Base-by-base conservation (phyloP, 2,113 vertebrate genomes). In the Perognathus longimembris region DNA sequence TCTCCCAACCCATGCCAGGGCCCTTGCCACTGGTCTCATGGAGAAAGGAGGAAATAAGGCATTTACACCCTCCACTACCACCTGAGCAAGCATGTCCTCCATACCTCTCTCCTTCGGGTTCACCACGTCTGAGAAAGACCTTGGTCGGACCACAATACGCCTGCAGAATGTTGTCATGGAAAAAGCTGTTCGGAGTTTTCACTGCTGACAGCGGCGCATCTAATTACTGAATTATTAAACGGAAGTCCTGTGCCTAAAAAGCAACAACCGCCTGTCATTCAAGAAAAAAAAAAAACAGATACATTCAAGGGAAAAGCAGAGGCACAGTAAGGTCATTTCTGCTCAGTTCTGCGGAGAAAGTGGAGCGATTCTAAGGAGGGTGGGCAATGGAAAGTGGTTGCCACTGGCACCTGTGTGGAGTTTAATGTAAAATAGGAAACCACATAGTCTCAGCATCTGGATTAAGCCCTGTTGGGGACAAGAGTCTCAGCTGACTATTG, bases 161-260 rank as follows among this genome's bases (percentile, higher is more conserved):
- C 88, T 93, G 91, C 78, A 79, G 36, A 89, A 78, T 57, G 84
- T 97, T 97, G 95, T 92, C 94, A 95, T 77, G 92, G 92, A 92
- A 97, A 54, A 97, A 96, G 93, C 96, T 97, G 84, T 94, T 97
- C 93, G 89, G 81, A 84, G 96, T 97, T 97, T n/a, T 97, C 96
- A 92, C 0, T 97, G 96, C 94, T 96, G 94, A 97, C 96, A 97
- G 97, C 83, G 7, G 91, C 96, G 89, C 94, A 95, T 96, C 97
- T 98, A 94, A 97, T 97, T 98, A 96, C 88, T 94, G 95, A 96
- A 97, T 96, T 97, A 97, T 96, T 96, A 96, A 98, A 96, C 36
- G 50, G 0, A 1, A 93, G 89, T 40, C 32, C 80, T 64, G 89
- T 87, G 69, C 78, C 85, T 88, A 69, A 94, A 96, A 98, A 95